These are phyloP conservation scores for Uloborus diversus DNA, from an alignment of 1,140 invertebrate genomes.

Conservation along the genomic window DNA sequence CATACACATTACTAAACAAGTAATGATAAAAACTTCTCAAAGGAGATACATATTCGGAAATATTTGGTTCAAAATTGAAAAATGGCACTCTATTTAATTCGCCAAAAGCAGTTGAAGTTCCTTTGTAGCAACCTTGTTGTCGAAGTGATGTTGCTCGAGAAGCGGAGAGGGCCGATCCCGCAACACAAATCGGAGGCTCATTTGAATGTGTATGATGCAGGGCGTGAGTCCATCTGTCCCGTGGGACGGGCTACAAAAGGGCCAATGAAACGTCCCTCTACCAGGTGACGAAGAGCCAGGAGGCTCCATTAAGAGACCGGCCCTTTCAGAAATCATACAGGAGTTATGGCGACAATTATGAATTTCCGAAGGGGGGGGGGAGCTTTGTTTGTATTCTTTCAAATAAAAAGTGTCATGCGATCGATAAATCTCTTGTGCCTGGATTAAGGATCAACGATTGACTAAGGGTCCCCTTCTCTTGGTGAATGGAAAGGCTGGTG, in stretches of 20 bases:
- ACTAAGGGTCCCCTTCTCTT: background rate
- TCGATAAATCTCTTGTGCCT: conserved; percentile 33
- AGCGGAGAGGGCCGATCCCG: no score
- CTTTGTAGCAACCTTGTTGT: no score
- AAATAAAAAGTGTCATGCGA: conserved; percentile 36
- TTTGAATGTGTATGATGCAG: conserved; percentile 47
- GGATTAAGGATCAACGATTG: conserved; percentile 24
- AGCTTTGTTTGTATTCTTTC: background rate
- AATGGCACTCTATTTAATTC: no score
- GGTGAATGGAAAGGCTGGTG: conserved; percentile 9
- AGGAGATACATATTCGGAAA: no score
- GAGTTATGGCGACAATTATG: conserved; percentile 53
- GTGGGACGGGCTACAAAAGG: conserved; percentile 31
- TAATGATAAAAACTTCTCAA: no score
- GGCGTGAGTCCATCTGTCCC: conserved; percentile 52
- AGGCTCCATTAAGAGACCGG: conserved; percentile 3
- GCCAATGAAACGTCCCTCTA: conserved; percentile 25
- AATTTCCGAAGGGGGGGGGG: conserved; percentile 43
- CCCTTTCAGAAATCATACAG: conserved; percentile 28
- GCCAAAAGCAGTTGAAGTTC: no score
- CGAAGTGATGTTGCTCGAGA: no score
- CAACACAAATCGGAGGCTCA: background rate
- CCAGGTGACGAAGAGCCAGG: conserved; percentile 8
- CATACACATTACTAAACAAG: no score
- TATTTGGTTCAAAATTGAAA: no score